phyloP scores from a whole-genome alignment of 2,113 vertebrate species.

The Oriolus oriolus region DNA sequence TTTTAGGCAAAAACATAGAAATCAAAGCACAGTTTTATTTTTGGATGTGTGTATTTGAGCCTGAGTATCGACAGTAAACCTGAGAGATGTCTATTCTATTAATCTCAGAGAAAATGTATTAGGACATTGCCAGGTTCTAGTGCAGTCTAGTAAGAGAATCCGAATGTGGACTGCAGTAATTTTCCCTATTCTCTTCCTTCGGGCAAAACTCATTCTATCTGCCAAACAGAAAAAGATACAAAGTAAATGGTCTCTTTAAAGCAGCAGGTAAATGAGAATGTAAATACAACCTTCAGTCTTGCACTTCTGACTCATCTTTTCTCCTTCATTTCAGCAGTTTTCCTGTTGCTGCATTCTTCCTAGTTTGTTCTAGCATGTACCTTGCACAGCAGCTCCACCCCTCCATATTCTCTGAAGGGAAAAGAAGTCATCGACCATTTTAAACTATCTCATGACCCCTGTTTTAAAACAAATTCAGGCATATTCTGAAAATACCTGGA shows the following conservation, averaged over 20 bases:
- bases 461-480: background rate
- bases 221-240: background rate
- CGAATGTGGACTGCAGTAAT: background rate
- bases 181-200: background rate
- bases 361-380: background rate
- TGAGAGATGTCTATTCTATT: background rate
- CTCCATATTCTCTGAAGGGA: background rate
- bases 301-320: background rate
- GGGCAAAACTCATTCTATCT: background rate
- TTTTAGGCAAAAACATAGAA: background rate
- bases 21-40: background rate
- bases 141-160: background rate
- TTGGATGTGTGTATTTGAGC: background rate
- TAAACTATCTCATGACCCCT: background rate
- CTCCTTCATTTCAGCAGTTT: background rate
- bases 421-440: background rate
- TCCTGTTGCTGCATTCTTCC: background rate
- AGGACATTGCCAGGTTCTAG: background rate
- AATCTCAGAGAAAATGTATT: background rate
- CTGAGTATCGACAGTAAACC: background rate
- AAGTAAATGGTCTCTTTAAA: background rate
- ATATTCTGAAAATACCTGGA: background rate
- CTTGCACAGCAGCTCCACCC: background rate
- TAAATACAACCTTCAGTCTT: background rate
- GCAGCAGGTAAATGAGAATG: background rate